These are phyloP conservation scores for Drosophila bocqueti DNA, from an alignment of 1,140 invertebrate species.

Conservation along the genomic window DNA sequence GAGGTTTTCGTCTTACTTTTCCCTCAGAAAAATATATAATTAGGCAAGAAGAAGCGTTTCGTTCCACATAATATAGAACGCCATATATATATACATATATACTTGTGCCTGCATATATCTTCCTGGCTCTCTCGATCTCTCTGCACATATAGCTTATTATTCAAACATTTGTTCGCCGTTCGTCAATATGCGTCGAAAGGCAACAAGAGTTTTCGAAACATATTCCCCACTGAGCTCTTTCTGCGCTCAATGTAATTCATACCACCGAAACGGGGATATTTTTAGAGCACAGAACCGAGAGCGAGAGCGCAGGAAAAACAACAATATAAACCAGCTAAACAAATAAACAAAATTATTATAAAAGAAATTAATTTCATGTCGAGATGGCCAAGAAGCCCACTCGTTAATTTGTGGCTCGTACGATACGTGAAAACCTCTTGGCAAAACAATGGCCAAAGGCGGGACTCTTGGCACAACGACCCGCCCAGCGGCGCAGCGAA, in stretches of 20 bases:
- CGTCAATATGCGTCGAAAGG: constrained; percentile 74
- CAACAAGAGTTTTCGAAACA: constrained; percentile 57
- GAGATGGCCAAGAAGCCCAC: constrained; percentile 45
- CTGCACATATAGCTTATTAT: constrained; percentile 61
- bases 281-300: constrained; percentile 59
- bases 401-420: constrained; percentile 60
- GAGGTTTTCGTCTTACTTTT: constrained; percentile 34
- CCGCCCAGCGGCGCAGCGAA: constrained; percentile 48
- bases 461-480: constrained; percentile 49
- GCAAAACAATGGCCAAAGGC: constrained; percentile 29
- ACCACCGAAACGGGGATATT: constrained; percentile 66
- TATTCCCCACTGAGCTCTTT: constrained; percentile 62
- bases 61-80: constrained; percentile 30
- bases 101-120: constrained; percentile 34
- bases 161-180: constrained; percentile 74
- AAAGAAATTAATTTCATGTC: constrained; percentile 73
- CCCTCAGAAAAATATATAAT: constrained; percentile 30
- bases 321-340: constrained; percentile 42
- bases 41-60: constrained; percentile 9
- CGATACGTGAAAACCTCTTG: constrained; percentile 18
- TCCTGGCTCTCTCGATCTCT: constrained; percentile 16
- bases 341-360: constrained; percentile 81
- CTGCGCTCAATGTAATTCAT: constrained; percentile 77
- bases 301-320: constrained; percentile 40
- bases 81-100: constrained; percentile 25